A percentile compares a stretch with the other conserved stretches of the same genome.
phyloP scores from a whole-genome alignment of 2,113 vertebrate species.

The Spheniscus mendiculus region DNA sequence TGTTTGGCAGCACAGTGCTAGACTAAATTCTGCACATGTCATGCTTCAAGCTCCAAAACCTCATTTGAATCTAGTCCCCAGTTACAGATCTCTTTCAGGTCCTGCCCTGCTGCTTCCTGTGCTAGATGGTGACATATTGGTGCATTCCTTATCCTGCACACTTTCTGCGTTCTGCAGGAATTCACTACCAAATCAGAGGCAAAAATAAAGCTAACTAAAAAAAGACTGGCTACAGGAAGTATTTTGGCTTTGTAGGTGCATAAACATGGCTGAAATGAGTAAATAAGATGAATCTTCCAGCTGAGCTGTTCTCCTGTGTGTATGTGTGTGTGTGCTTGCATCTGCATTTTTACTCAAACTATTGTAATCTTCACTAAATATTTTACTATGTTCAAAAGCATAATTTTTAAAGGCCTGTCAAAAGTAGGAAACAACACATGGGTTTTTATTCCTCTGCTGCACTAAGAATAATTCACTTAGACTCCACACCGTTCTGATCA shows the following conservation, averaged over 20 bases:
- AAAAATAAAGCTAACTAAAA: neutral
- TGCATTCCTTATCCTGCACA: neutral
- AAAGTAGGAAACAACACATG: neutral
- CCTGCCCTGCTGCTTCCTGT: neutral
- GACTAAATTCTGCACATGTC: neutral
- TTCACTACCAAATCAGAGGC: neutral
- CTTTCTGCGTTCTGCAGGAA: neutral
- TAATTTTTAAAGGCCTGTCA: slow-evolving; percentile 6
- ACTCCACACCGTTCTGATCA: neutral
- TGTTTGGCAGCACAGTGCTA: neutral
- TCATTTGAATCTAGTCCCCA: neutral
- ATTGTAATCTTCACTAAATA: neutral
- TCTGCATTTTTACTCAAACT: neutral
- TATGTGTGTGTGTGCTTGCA: neutral
- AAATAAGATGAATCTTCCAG: neutral
- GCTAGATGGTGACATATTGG: neutral
- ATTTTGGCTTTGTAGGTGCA: neutral
- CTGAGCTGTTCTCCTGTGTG: neutral
- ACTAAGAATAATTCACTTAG: neutral
- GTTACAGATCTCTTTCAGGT: neutral
- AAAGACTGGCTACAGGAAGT: neutral
- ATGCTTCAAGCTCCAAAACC: neutral
- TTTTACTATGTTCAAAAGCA: neutral
- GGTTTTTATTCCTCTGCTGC: neutral
- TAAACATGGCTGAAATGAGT: neutral